phyloP scores from a whole-genome alignment of 2,113 vertebrate species.

The Rhegmatorhina hoffmannsi region DNA sequence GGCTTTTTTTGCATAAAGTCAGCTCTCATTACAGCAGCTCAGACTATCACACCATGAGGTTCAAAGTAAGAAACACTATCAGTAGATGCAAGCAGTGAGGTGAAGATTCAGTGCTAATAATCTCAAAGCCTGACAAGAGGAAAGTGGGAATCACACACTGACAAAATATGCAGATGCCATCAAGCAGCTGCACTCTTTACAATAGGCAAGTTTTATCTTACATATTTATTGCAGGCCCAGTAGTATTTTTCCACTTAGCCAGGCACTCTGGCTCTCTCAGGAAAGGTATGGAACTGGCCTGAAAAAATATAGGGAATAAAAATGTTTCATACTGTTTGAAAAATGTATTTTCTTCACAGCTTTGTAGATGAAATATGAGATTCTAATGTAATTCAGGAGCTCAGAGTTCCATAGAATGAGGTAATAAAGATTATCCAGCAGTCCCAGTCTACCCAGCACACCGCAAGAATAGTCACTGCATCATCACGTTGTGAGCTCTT shows the following conservation, averaged over 20 bases:
- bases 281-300: not conserved
- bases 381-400: not conserved
- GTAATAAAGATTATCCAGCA: not conserved
- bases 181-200: slow-evolving; percentile 19
- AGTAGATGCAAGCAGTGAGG: not conserved
- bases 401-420: not conserved
- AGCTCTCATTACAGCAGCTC: not conserved
- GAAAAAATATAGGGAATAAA: not conserved
- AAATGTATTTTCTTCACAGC: slow-evolving; percentile 9
- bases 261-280: not conserved
- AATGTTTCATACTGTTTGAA: slow-evolving; percentile 1
- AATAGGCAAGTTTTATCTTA: slow-evolving; percentile 16
- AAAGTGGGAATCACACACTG: not conserved
- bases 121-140: not conserved
- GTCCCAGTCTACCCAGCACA: not conserved
- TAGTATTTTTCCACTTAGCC: slow-evolving; percentile 26
- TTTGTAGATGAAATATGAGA: slow-evolving; percentile 3
- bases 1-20: not conserved
- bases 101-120: slow-evolving; percentile 12
- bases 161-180: slow-evolving; percentile 41
- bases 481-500: not conserved
- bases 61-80: slow-evolving; percentile 21
- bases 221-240: slow-evolving; percentile 6
- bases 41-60: not conserved
- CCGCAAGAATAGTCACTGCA: not conserved